Conservation (phyloP, 2,888 invertebrate genomes). For the Eubasilissa splendida region DNA sequence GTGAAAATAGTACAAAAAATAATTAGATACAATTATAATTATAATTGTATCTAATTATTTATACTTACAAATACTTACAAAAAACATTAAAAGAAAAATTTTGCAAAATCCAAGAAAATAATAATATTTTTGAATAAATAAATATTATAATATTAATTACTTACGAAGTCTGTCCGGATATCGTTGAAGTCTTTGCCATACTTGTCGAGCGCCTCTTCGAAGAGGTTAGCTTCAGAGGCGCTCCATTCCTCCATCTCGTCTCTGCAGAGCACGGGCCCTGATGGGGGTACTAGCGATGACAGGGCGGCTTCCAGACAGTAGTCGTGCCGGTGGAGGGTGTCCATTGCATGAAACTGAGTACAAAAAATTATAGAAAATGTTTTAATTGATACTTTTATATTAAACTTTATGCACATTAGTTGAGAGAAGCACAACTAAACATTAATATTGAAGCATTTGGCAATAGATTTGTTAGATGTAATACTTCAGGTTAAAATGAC, state of each 20-base stretch:
- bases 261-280: constrained; percentile 95
- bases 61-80: neutral
- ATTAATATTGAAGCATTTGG: too few relatives aligned
- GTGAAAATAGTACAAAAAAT: neutral
- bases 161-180: constrained; percentile 96
- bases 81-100: neutral
- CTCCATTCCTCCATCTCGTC: constrained; percentile 99
- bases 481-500: too few relatives aligned
- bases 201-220: constrained; percentile 98
- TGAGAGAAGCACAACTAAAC: too few relatives aligned
- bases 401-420: too few relatives aligned
- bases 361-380: constrained; percentile 11
- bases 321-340: constrained; percentile 92
- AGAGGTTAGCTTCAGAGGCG: constrained; percentile 98
- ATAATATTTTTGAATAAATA: neutral
- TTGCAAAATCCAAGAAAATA: neutral
- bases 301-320: constrained; percentile 94
- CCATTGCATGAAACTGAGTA: constrained; percentile 96
- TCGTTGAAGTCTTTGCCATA: constrained; percentile 99
- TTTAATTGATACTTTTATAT: neutral
- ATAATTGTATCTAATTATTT: too few relatives aligned
- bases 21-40: neutral
- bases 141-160: neutral
- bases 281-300: constrained; percentile 93
- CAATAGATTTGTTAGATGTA: too few relatives aligned